Percentiles rank a stretch among this genome's conserved stretches.
Evolutionary conservation across 2,797 vertebrate species (phyloP).

Genomic region (Lacerta agilis): DNA sequence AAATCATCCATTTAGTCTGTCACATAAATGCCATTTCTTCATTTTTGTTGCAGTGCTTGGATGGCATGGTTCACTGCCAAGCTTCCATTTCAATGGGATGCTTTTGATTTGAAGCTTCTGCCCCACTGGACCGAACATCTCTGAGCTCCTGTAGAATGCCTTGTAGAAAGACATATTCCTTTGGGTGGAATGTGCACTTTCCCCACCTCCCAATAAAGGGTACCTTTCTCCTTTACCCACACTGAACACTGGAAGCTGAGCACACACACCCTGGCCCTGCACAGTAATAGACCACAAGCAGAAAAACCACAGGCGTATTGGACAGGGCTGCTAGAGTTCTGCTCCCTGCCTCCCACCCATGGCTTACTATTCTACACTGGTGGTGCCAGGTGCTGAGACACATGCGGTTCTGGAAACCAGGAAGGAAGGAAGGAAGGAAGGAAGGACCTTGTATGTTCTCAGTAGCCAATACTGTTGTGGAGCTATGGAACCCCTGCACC

Average conservation of each 20-base stretch:
- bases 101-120: not conserved
- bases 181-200: too few relatives aligned
- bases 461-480: too few relatives aligned
- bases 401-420: too few relatives aligned
- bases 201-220: too few relatives aligned
- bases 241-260: not conserved
- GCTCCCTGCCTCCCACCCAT: too few relatives aligned
- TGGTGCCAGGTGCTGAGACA: too few relatives aligned
- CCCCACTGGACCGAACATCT: not conserved
- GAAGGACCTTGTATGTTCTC: too few relatives aligned
- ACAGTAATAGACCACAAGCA: not conserved
- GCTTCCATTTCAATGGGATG: not conserved
- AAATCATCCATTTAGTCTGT: slow-evolving; percentile 1
- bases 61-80: not conserved
- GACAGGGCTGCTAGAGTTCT: not conserved
- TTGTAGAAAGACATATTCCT: not conserved
- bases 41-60: slow-evolving; percentile 8
- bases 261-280: too few relatives aligned
- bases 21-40: slow-evolving; percentile 31
- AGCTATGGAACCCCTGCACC: too few relatives aligned
- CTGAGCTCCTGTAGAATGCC: not conserved
- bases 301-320: not conserved
- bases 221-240: not conserved
- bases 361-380: too few relatives aligned
- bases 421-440: too few relatives aligned